These are phyloP conservation scores for Celastrina argiolus DNA, from an alignment of 2,888 invertebrate genomes.

Conservation along the genomic window DNA sequence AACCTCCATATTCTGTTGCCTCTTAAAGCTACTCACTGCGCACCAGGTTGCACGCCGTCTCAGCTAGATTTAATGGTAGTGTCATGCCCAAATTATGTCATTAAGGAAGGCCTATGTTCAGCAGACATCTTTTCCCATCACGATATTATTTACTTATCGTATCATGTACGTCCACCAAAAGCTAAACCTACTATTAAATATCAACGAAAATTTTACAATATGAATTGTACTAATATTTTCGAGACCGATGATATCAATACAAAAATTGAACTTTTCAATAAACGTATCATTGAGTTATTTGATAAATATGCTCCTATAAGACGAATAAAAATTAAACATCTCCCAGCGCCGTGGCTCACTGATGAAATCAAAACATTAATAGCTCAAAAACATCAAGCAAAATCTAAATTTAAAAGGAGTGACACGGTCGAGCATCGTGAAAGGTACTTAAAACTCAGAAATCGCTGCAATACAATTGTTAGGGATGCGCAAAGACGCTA, in stretches of 20 bases:
- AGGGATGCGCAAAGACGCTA: conserved; percentile 1
- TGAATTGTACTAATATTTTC: neutral
- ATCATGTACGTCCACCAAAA: neutral
- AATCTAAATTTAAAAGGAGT: conserved; percentile 9
- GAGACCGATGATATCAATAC: neutral
- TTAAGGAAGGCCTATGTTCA: neutral
- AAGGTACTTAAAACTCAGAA: conserved; percentile 4
- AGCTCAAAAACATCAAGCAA: neutral
- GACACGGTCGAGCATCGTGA: neutral
- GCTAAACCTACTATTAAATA: neutral
- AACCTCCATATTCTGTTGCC: too few species aligned
- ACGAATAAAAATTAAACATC: conserved; percentile 25
- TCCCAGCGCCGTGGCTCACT: conserved; percentile 28
- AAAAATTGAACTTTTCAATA: neutral
- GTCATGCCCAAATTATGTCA: neutral
- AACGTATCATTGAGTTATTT: neutral
- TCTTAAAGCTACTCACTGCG: too few species aligned
- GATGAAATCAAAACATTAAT: conserved; percentile 15
- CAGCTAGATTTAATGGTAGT: too few species aligned
- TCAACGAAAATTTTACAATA: neutral
- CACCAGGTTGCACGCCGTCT: too few species aligned
- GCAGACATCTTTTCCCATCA: neutral
- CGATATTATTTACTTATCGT: neutral
- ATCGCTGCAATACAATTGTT: conserved; percentile 18
- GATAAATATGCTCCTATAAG: conserved; percentile 7